Percentiles rank a stretch among this genome's conserved stretches.
phyloP scores from a whole-genome alignment of 2,888 invertebrate genomes.

The Callosobruchus maculatus region DNA sequence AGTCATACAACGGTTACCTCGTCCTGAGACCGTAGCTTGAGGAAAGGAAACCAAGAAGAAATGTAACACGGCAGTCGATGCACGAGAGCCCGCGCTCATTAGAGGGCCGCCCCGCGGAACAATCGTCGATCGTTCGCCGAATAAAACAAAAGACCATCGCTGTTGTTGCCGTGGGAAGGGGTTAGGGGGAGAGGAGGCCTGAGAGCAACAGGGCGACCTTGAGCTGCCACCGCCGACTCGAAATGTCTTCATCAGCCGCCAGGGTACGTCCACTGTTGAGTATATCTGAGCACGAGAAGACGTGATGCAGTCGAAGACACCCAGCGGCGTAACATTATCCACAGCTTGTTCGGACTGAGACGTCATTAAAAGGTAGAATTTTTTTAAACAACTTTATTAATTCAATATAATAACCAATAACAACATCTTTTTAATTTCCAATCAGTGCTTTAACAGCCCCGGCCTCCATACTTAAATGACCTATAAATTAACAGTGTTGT shows the following conservation, averaged over 20 bases:
- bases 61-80: too few species aligned
- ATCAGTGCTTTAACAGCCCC: too few species aligned
- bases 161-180: conserved; percentile 12
- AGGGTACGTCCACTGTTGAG: neutral
- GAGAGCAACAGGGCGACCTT: conserved; percentile 35
- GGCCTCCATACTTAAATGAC: too few species aligned
- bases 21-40: too few species aligned
- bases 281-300: neutral
- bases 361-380: too few species aligned
- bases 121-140: neutral
- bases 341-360: too few species aligned
- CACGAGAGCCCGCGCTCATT: neutral
- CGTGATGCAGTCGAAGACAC: neutral
- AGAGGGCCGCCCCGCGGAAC: neutral
- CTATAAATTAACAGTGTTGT: too few species aligned
- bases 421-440: too few species aligned
- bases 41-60: too few species aligned
- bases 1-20: too few species aligned
- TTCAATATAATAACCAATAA: too few species aligned
- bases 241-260: conserved; percentile 41
- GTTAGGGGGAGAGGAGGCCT: conserved; percentile 7
- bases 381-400: too few species aligned
- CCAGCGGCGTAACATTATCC: neutral
- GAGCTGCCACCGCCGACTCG: conserved; percentile 42
- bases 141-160: neutral